A percentile compares a stretch with the other conserved stretches of the same genome.
Evolutionary conservation across 2,797 vertebrate species (phyloP).

Genomic region (Enteromius thamalakanensis): DNA sequence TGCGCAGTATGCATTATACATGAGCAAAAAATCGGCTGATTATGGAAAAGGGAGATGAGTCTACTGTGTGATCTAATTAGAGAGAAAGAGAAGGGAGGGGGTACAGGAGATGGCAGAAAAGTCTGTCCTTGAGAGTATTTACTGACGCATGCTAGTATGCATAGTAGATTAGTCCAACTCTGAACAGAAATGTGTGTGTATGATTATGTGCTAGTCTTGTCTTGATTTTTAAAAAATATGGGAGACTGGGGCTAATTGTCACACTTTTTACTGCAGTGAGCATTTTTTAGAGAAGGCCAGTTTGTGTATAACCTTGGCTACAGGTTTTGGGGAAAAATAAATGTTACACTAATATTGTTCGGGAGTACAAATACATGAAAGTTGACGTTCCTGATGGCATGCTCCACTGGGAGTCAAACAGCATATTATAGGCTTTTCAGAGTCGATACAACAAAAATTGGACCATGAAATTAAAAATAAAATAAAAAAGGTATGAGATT

Average conservation of each 20-base stretch:
- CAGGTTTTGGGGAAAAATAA: not conserved
- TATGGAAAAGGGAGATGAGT: slow-evolving; percentile 91
- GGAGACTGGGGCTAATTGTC: not conserved
- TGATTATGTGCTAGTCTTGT: slow-evolving; percentile 9
- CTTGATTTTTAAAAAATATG: not conserved
- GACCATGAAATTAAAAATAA: not conserved
- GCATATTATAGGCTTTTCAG: not conserved
- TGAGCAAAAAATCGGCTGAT: slow-evolving; percentile 81
- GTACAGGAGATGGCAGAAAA: slow-evolving; percentile 42
- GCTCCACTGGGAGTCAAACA: not conserved
- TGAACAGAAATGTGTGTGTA: slow-evolving; percentile 22
- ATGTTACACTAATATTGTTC: not conserved
- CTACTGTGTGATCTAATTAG: slow-evolving; percentile 93
- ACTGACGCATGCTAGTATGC: slow-evolving; percentile 51
- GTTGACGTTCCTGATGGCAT: not conserved
- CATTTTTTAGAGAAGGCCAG: not conserved
- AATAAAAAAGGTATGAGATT: not conserved
- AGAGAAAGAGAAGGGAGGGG: slow-evolving; percentile 32
- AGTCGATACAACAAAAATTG: not conserved
- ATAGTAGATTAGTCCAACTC: slow-evolving; percentile 38
- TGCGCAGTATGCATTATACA: slow-evolving; percentile 90
- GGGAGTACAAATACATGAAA: not conserved
- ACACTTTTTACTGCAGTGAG: not conserved
- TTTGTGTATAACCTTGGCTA: not conserved
- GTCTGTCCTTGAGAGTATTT: slow-evolving; percentile 58